Percentiles rank a stretch among this genome's conserved stretches.
phyloP scores from a whole-genome alignment of 37 sponge, comb jelly and placozoan species.

The Spongilla lacustris region DNA sequence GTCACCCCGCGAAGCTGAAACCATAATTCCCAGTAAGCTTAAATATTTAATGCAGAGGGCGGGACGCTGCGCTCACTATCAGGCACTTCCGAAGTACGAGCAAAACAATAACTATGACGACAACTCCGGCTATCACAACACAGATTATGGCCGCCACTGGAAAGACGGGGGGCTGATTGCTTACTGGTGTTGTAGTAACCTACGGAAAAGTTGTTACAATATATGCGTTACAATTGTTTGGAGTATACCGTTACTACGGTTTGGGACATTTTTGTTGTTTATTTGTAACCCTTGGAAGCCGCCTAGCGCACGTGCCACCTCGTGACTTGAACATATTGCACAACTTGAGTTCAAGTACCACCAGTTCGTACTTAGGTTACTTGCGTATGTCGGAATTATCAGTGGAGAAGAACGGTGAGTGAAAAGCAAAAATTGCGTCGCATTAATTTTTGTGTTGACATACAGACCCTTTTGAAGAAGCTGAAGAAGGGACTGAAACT shows the following conservation, averaged over 20 bases:
- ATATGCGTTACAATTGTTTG: neutral
- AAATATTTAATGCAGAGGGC: neutral
- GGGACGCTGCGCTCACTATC: slow-evolving; percentile 3
- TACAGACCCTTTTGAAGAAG: neutral
- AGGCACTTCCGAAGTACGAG: slow-evolving; percentile 27
- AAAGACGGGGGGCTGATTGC: slow-evolving; percentile 1
- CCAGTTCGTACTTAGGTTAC: neutral
- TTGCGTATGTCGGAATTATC: neutral
- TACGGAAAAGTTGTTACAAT: neutral
- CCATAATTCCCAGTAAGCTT: neutral
- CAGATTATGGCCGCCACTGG: slow-evolving; percentile 54
- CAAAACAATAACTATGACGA: slow-evolving; percentile 6
- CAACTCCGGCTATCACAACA: slow-evolving; percentile 22
- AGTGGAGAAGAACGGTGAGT: neutral
- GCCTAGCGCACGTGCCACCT: neutral
- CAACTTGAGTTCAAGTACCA: neutral
- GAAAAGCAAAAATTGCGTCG: neutral
- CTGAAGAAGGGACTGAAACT: neutral
- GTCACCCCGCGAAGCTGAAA: neutral
- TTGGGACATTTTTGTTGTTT: neutral
- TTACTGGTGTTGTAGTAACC: slow-evolving; percentile 4
- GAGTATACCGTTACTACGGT: too few relatives aligned
- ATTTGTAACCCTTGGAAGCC: neutral
- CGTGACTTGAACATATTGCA: neutral
- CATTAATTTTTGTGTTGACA: neutral